Conservation (phyloP, 2,888 invertebrate genomes). For the Tipula vernalis region DNA sequence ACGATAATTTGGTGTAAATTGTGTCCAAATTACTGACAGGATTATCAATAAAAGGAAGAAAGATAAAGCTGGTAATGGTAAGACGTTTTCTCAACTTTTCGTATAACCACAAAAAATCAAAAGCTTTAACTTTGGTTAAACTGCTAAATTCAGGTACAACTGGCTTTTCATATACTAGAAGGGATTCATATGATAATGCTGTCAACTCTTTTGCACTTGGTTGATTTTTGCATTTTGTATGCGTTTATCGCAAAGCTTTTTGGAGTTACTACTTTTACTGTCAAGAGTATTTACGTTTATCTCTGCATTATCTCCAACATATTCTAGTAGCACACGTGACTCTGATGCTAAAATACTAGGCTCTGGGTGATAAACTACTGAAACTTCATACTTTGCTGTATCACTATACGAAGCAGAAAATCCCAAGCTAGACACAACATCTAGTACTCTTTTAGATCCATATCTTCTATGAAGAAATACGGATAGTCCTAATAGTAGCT, state of each 20-base stretch:
- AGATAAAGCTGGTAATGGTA: too few relatives aligned
- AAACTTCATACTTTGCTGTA: constrained; percentile 23
- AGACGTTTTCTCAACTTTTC: background rate
- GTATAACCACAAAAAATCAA: background rate
- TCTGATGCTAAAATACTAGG: constrained; percentile 25
- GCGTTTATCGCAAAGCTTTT: too few relatives aligned
- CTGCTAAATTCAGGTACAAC: background rate
- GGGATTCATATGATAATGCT: background rate
- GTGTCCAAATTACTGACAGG: background rate
- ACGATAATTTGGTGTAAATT: background rate
- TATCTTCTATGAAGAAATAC: constrained; percentile 14
- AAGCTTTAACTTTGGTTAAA: background rate
- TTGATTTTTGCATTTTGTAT: too few relatives aligned
- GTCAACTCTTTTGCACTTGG: too few relatives aligned
- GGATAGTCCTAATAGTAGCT: constrained; percentile 13
- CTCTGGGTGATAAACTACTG: constrained; percentile 24
- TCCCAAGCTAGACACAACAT: constrained; percentile 14
- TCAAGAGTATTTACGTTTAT: constrained; percentile 14
- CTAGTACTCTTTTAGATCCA: constrained; percentile 13
- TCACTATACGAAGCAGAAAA: constrained; percentile 24
- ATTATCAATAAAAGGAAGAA: background rate
- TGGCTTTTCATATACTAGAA: background rate
- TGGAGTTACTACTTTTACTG: too few relatives aligned
- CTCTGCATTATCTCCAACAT: constrained; percentile 15
- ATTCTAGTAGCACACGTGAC: background rate